phyloP scores from a whole-genome alignment of 2,888 invertebrate species.

The Saturnia japonica region DNA sequence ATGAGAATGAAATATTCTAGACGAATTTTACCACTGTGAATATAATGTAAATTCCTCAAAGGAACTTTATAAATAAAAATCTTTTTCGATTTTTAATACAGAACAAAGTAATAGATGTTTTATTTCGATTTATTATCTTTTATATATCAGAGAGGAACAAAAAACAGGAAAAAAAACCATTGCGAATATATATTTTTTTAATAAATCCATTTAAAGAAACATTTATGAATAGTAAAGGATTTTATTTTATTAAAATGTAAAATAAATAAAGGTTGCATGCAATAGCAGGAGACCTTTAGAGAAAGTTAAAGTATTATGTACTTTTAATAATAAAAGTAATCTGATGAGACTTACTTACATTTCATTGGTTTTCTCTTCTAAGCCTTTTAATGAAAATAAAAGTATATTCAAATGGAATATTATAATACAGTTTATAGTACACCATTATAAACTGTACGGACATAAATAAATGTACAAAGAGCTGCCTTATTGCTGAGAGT shows the following conservation, averaged over 20 bases:
- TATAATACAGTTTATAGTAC: background rate
- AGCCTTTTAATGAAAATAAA: background rate
- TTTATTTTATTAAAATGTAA: background rate
- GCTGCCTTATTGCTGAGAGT: background rate
- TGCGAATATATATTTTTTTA: no score
- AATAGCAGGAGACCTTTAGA: background rate
- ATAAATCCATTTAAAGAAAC: background rate
- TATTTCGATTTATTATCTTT: background rate
- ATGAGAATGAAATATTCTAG: slow-evolving; percentile 9
- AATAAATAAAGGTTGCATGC: background rate
- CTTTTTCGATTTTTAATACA: background rate
- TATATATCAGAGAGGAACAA: background rate
- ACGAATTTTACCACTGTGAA: background rate
- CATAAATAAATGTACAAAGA: background rate
- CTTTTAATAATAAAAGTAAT: background rate
- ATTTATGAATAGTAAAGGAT: background rate
- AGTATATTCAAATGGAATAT: background rate
- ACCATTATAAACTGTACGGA: background rate
- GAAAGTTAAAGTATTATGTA: background rate
- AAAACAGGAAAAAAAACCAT: background rate
- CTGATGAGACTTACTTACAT: background rate
- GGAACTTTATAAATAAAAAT: slow-evolving; percentile 1
- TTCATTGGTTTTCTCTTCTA: background rate
- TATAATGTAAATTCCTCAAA: slow-evolving; percentile 3
- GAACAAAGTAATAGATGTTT: background rate